Evolutionary conservation across 2,113 vertebrate species (phyloP).

Genomic region (Riparia riparia): DNA sequence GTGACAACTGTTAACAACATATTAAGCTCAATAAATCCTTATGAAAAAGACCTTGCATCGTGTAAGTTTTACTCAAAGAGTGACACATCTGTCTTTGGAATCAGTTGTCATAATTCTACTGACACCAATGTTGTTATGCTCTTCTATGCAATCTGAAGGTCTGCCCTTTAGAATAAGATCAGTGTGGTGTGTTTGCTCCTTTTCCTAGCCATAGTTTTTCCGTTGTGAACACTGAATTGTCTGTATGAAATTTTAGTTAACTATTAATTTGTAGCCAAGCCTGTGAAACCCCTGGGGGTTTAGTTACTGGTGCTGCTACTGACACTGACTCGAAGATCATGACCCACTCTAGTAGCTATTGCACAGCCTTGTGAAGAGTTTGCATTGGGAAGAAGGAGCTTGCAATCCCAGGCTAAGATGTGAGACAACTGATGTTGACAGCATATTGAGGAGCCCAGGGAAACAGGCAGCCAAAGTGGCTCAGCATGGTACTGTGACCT

Average conservation of each 20-base stretch:
- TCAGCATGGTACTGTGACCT: neutral
- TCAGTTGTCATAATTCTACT: neutral
- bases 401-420: neutral
- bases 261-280: neutral
- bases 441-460: neutral
- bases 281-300: neutral
- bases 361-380: neutral
- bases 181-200: neutral
- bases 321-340: neutral
- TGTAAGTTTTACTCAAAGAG: neutral
- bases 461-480: neutral
- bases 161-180: neutral
- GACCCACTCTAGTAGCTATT: neutral
- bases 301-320: neutral
- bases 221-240: neutral
- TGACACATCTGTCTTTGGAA: neutral
- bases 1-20: neutral
- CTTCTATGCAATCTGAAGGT: neutral
- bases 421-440: neutral
- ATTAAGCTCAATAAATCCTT: neutral
- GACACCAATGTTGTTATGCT: neutral
- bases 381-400: neutral
- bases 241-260: neutral
- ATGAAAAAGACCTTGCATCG: neutral
- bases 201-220: neutral